These are phyloP conservation scores for Limnodromus scolopaceus DNA, from an alignment of 2,797 vertebrate species.

Conservation along the genomic window DNA sequence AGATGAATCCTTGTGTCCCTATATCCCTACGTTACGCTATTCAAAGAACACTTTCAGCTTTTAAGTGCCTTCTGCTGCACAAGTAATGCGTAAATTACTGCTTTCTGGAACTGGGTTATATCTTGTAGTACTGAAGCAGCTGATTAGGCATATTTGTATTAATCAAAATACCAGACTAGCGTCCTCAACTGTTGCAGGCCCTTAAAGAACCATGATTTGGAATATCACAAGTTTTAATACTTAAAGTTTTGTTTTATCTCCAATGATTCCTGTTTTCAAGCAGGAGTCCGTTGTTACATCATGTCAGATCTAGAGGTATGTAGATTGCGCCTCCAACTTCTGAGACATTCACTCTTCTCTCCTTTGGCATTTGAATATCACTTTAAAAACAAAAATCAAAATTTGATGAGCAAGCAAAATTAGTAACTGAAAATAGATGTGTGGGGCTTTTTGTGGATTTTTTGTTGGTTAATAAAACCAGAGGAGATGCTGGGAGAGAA, in stretches of 20 bases:
- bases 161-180: not conserved
- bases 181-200: not conserved
- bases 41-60: not conserved
- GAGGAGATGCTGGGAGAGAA: not conserved
- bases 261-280: not conserved
- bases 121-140: not conserved
- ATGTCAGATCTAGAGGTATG: slow-evolving; percentile 2
- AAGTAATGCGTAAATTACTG: not conserved
- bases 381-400: not conserved
- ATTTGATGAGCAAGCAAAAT: not conserved
- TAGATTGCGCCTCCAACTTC: not conserved
- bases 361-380: not conserved
- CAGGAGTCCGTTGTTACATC: not conserved
- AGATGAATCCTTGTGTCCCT: not conserved
- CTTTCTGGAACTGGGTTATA: not conserved
- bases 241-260: not conserved
- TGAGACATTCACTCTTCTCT: not conserved
- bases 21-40: not conserved
- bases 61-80: not conserved
- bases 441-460: too few species aligned
- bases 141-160: not conserved
- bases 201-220: not conserved
- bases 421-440: not conserved
- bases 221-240: not conserved
- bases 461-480: not conserved